These are phyloP conservation scores for Zosterops japonicus DNA, from an alignment of 2,113 vertebrate species.

Conservation along the genomic window DNA sequence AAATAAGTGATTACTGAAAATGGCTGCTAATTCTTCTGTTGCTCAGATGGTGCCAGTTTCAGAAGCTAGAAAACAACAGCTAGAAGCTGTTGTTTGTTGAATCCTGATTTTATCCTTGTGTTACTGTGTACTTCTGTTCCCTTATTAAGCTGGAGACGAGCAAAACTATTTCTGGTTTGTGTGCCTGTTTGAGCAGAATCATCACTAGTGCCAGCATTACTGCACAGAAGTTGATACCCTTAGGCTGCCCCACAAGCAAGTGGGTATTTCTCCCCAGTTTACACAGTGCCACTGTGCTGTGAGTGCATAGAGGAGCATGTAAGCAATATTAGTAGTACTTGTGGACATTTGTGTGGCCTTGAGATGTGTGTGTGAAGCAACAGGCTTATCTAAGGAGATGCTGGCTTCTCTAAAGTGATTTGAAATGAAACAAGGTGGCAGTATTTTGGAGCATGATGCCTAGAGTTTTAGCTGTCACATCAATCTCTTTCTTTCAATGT, in stretches of 20 bases:
- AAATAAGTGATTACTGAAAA: neutral
- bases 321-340: accelerated
- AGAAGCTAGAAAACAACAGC: neutral
- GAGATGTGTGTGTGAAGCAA: neutral
- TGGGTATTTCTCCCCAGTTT: neutral
- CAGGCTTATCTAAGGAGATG: neutral
- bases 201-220: neutral
- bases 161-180: neutral
- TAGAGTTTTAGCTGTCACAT: neutral
- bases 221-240: neutral
- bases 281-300: neutral
- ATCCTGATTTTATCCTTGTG: neutral
- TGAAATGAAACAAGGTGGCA: neutral
- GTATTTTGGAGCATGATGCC: neutral
- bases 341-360: neutral
- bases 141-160: neutral
- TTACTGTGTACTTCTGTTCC: neutral
- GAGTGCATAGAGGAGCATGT: accelerated
- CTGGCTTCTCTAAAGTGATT: neutral
- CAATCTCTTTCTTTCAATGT: neutral
- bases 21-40: neutral
- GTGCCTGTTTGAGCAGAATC: neutral
- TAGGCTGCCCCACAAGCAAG: neutral
- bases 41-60: neutral
- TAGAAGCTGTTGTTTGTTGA: neutral